Evolutionary conservation across 2,113 vertebrate genomes (phyloP).

Genomic region (Vanacampus margaritifer): DNA sequence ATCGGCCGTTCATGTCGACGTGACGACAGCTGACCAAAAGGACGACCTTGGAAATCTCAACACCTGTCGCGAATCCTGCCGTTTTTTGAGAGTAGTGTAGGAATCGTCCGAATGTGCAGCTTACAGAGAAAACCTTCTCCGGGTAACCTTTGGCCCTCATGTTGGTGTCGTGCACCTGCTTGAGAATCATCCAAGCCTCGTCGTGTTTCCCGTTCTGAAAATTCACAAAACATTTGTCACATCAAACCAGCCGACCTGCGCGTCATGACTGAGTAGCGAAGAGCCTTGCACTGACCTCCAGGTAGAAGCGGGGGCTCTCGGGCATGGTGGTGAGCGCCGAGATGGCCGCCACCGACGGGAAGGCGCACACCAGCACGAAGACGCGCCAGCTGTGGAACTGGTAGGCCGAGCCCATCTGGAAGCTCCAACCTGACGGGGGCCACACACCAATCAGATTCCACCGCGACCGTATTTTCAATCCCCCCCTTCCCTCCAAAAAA

Average conservation of each 20-base stretch:
- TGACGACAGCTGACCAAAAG: too few relatives aligned
- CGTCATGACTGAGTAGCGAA: too few relatives aligned
- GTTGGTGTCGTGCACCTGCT: conserved; percentile 98
- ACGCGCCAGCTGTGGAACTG: conserved; percentile 99
- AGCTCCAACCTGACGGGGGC: conserved; percentile 84
- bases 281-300: conserved; percentile 81
- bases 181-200: conserved; percentile 98
- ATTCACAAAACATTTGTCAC: conserved; percentile 2
- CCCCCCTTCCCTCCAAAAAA: too few relatives aligned
- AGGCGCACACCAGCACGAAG: conserved; percentile 93
- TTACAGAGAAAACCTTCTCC: conserved; percentile 93
- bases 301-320: conserved; percentile 93
- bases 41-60: too few relatives aligned
- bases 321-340: conserved; percentile 94
- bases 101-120: conserved; percentile 29
- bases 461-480: too few relatives aligned
- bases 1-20: too few relatives aligned
- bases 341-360: conserved; percentile 94
- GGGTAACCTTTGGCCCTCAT: conserved; percentile 97
- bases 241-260: too few relatives aligned
- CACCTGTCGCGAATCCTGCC: too few relatives aligned
- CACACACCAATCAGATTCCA: not conserved
- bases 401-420: conserved; percentile 98
- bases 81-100: not conserved
- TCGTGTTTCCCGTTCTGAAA: conserved; percentile 92